Conservation (phyloP, 2,113 vertebrate genomes). For the Lepisosteus osseus region DNA sequence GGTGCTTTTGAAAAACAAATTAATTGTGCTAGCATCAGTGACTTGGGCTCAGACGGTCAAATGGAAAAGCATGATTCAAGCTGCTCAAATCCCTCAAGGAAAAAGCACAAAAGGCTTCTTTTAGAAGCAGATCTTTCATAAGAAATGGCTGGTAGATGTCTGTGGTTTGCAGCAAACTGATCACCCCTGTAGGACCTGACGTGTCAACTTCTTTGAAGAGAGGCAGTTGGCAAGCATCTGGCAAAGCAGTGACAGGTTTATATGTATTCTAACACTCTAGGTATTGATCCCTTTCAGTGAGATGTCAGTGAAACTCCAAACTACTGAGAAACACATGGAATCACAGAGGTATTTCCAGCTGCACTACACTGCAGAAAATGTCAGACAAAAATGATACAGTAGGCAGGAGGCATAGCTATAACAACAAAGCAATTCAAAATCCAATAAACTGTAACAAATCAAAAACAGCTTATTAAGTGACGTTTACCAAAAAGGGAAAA, state of each 20-base stretch:
- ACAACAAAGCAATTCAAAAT: no score
- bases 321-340: no score
- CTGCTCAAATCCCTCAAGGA: not conserved
- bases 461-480: no score
- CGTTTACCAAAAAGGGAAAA: no score
- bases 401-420: no score
- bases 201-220: constrained; percentile 46
- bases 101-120: constrained; percentile 44
- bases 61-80: not conserved
- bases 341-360: no score
- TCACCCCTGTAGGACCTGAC: constrained; percentile 38
- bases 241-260: constrained; percentile 25
- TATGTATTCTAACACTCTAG: constrained; percentile 42
- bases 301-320: no score
- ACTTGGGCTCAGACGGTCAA: not conserved
- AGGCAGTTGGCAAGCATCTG: constrained; percentile 19
- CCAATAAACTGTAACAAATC: no score
- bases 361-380: no score
- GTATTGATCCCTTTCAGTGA: constrained; percentile 29
- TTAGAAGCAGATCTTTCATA: constrained; percentile 32
- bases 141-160: constrained; percentile 21
- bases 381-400: no score
- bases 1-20: not conserved
- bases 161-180: constrained; percentile 34
- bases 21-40: not conserved